Conservation (phyloP, 2,113 vertebrate species). For the Rallus limicola region DNA sequence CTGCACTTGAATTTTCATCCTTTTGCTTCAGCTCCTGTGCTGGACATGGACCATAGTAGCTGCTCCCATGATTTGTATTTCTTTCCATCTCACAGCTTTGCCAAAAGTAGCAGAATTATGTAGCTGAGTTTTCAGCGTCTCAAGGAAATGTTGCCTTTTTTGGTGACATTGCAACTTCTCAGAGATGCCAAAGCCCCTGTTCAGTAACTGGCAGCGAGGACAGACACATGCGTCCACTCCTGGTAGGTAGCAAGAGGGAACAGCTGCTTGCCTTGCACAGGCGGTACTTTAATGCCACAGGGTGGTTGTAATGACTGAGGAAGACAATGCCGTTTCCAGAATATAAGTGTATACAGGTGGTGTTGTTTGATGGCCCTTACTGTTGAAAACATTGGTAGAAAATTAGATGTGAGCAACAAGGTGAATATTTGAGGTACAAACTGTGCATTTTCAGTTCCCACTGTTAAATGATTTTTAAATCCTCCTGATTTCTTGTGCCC, state of each 20-base stretch:
- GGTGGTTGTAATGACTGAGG: neutral
- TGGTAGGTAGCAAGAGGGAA: neutral
- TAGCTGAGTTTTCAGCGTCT: neutral
- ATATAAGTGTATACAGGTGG: neutral
- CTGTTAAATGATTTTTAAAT: neutral
- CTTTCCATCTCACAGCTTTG: neutral
- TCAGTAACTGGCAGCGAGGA: neutral
- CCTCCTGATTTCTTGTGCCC: neutral
- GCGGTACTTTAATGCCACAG: neutral
- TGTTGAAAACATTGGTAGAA: neutral
- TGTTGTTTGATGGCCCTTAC: neutral
- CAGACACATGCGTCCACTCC: neutral
- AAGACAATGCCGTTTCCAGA: neutral
- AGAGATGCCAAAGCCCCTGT: neutral
- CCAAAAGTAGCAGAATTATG: neutral
- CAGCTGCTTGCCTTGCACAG: neutral
- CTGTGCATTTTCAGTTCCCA: neutral
- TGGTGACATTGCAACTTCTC: neutral
- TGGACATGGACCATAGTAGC: neutral
- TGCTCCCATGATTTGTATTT: neutral
- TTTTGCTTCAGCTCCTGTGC: neutral
- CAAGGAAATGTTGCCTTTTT: neutral
- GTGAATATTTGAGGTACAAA: neutral
- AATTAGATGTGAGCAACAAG: neutral
- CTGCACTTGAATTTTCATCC: neutral